Base-by-base conservation (phyloP, 2,888 invertebrate genomes). In the Nomada goodeniana region DNA sequence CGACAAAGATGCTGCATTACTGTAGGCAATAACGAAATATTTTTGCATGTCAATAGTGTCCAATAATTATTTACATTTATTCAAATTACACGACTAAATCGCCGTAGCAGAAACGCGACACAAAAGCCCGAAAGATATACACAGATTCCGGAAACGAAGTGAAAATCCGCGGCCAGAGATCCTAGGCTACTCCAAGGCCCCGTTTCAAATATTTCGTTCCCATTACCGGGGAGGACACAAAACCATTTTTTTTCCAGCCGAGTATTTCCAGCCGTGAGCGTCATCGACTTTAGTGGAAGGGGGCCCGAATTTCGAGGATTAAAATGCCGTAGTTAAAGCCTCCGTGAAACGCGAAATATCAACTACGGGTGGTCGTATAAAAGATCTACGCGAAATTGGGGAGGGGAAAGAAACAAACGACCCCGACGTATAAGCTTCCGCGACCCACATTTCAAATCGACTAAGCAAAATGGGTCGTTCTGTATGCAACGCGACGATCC, bases 381-480 rank as follows among this genome's bases (percentile, higher is more conserved):
- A 60, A 53, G 61, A 67, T 65, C 64, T 50, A 47, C 60, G 42
- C 23, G 60, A 20, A 68, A 61, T 64, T 72, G 15, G 44, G 44
- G 11, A 15, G 59, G 47, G 20, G 53, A 53, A 52, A 44, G 60
- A 60, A 71, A 71, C 75, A 74, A 70, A 69, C 77, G 77, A 70
- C 78, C 68, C 47, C 71, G 74, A 63, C 65, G 70, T 69, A 78
- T 53, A 78, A 82, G 73, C 73, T 67, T 36, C 63, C 78, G 70
- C 76, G 76, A 80, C 84, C 84, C 76, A 84, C 80, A 77, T 84
- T 72, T 84, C 76, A 72, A 83, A 84, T 80, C 75, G 82, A 82
- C 83, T 78, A 83, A 88, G 86, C 83, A 80, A 88, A 88, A 89
- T 86, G 67, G 83, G 82, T 79, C 82, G 81, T 86, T 88, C 88